phyloP scores from a whole-genome alignment of 2,797 vertebrate species.

The Coreius guichenoti region DNA sequence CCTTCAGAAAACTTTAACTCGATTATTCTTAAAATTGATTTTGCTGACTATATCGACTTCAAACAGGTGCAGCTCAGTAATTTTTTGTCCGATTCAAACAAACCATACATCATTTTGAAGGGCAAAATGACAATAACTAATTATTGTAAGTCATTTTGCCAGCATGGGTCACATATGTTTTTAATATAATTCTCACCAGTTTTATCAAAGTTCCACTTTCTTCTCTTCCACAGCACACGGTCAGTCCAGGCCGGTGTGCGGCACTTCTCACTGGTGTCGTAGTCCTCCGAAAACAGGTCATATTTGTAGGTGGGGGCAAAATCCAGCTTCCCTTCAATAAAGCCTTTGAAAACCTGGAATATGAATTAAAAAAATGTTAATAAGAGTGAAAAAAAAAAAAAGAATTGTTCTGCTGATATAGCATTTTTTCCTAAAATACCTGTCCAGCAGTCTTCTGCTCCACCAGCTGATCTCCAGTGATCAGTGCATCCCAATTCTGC shows the following conservation, averaged over 20 bases:
- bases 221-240: constrained; percentile 95
- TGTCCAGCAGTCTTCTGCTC: constrained; percentile 92
- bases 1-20: too few relatives aligned
- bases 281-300: constrained; percentile 98
- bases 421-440: constrained; percentile 71
- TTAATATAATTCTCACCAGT: constrained; percentile 78
- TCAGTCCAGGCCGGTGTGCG: constrained; percentile 98
- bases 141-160: too few relatives aligned
- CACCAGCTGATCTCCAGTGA: constrained; percentile 92
- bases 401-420: neutral
- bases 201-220: constrained; percentile 97
- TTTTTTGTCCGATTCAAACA: too few relatives aligned
- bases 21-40: too few relatives aligned
- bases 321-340: constrained; percentile 92
- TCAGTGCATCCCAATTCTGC: constrained; percentile 93
- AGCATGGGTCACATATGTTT: neutral
- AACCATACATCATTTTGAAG: too few relatives aligned
- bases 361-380: neutral
- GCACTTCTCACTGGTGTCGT: constrained; percentile 98
- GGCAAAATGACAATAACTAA: too few relatives aligned
- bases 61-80: too few relatives aligned
- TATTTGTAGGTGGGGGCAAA: constrained; percentile 99
- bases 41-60: too few relatives aligned
- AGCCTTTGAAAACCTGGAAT: constrained; percentile 89
- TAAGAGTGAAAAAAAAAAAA: neutral